phyloP scores from a whole-genome alignment of 2,797 vertebrate genomes.

The Poecilia velifera region DNA sequence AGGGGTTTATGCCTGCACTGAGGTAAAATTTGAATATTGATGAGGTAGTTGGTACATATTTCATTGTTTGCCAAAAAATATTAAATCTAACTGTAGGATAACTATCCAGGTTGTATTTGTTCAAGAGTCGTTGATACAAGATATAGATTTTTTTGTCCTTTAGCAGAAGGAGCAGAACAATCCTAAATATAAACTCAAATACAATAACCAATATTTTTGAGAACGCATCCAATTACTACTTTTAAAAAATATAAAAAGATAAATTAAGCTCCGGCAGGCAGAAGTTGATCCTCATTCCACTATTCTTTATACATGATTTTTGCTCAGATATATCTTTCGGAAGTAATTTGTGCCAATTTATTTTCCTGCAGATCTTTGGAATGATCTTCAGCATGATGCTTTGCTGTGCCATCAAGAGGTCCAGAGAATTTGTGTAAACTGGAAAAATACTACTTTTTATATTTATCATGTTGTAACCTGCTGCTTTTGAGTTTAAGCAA shows the following conservation, averaged over 20 bases:
- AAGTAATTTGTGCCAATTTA: not conserved
- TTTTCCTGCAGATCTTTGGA: slow-evolving; percentile 88
- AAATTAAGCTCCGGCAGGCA: not conserved
- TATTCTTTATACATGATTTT: not conserved
- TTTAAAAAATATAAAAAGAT: not conserved
- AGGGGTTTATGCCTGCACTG: not conserved
- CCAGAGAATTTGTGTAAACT: slow-evolving; percentile 85
- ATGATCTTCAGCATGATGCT: slow-evolving; percentile 98
- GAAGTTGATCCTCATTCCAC: not conserved
- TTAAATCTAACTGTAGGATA: not conserved
- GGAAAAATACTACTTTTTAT: not conserved
- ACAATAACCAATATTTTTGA: not conserved
- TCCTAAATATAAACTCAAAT: not conserved
- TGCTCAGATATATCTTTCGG: not conserved
- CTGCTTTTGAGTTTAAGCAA: slow-evolving; percentile 29
- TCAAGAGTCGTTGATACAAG: not conserved
- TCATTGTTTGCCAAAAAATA: not conserved
- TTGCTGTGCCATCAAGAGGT: slow-evolving; percentile 91
- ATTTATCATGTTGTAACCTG: slow-evolving; percentile 30
- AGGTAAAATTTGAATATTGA: not conserved
- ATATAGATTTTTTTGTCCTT: not conserved
- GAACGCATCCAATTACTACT: not conserved
- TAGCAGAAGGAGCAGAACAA: not conserved
- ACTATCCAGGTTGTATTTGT: not conserved
- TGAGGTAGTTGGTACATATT: not conserved